A percentile compares a stretch with the other conserved stretches of the same genome.
These are phyloP conservation scores for Mus minutoides DNA, from an alignment of 2,797 vertebrate genomes.

Conservation along the genomic window DNA sequence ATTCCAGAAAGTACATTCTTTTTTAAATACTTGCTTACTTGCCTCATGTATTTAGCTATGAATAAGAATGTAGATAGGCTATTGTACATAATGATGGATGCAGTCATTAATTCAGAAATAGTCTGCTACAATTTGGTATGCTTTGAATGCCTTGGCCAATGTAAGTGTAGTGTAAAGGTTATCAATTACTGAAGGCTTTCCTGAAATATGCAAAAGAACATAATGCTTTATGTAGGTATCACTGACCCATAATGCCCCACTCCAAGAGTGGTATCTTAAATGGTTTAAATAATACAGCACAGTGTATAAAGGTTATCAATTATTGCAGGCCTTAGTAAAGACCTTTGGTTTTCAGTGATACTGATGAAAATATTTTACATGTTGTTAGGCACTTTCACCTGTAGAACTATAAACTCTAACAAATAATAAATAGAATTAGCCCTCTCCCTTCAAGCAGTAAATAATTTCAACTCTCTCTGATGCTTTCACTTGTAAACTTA, in stretches of 20 bases:
- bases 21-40: neutral
- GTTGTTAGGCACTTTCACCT: neutral
- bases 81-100: neutral
- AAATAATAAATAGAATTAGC: neutral
- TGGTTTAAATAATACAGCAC: constrained; percentile 40
- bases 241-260: constrained; percentile 44
- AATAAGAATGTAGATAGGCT: neutral
- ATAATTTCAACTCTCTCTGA: neutral
- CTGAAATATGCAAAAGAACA: neutral
- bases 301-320: constrained; percentile 57
- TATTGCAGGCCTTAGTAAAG: neutral
- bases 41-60: neutral
- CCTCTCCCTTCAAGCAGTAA: neutral
- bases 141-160: constrained; percentile 3
- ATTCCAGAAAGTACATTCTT: neutral
- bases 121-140: neutral
- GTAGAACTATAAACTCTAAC: neutral
- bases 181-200: constrained; percentile 10
- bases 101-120: constrained; percentile 51
- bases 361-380: neutral
- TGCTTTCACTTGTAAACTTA: neutral
- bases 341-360: neutral
- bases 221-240: neutral
- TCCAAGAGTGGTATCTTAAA: neutral
- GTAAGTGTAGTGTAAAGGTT: neutral